Percentiles rank a stretch among this genome's conserved stretches.
Evolutionary conservation across 2,113 vertebrate species (phyloP).

Genomic region (Notarius quadriscutis): DNA sequence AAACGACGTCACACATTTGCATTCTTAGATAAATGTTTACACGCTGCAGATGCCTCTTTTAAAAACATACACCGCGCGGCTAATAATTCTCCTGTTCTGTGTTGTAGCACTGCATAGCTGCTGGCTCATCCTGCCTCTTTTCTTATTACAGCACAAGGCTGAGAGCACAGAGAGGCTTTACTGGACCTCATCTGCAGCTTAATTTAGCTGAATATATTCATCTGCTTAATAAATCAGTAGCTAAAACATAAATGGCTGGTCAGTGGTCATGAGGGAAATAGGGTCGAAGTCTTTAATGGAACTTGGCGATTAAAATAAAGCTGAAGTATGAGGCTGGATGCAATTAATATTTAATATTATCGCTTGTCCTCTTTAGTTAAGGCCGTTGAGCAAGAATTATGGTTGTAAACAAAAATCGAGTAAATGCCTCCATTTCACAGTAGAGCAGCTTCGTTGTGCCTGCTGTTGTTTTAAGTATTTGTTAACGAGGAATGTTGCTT

Average conservation of each 20-base stretch:
- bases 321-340: conserved; percentile 29
- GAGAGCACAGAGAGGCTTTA: neutral
- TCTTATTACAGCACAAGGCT: conserved; percentile 3
- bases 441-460: conserved; percentile 16
- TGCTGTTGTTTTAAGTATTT: conserved; percentile 46
- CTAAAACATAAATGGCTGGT: conserved; percentile 28
- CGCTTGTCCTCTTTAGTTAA: conserved; percentile 47
- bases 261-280: conserved; percentile 25
- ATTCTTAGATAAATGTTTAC: conserved; percentile 43
- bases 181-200: conserved; percentile 16
- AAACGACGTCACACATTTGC: conserved; percentile 34
- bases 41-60: conserved; percentile 28
- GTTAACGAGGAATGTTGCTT: conserved; percentile 40
- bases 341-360: conserved; percentile 50
- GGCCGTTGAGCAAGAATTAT: conserved; percentile 47
- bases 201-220: conserved; percentile 37
- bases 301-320: conserved; percentile 33
- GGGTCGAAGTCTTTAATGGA: conserved; percentile 38
- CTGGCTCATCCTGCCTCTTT: conserved; percentile 12
- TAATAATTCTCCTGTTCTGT: conserved; percentile 2
- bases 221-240: conserved; percentile 32
- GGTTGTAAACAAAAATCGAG: conserved; percentile 36
- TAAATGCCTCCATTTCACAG: conserved; percentile 54
- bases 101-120: neutral
- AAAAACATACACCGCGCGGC: conserved; percentile 29